These are phyloP conservation scores for Phrynocephalus versicolor DNA, from an alignment of 2,113 vertebrate species.

Conservation along the genomic window DNA sequence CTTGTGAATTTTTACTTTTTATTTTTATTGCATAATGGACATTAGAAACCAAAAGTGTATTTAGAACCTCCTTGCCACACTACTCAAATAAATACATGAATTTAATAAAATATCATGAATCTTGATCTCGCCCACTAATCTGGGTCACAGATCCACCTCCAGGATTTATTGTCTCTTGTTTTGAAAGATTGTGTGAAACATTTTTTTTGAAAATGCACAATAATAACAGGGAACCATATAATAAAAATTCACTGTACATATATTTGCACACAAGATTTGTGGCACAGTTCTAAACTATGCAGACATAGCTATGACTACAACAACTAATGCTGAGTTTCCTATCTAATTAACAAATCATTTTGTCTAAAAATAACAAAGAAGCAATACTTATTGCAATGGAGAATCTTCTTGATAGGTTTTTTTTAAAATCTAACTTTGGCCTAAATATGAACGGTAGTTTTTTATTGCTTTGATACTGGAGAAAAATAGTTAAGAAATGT, in stretches of 20 bases:
- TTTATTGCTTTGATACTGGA: slow-evolving; percentile 43
- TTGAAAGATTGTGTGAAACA: slow-evolving; percentile 32
- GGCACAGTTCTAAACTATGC: slow-evolving; percentile 29
- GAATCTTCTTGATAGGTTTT: slow-evolving; percentile 16
- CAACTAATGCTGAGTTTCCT: slow-evolving; percentile 49
- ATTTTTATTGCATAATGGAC: slow-evolving; percentile 39
- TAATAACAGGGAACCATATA: slow-evolving; percentile 37
- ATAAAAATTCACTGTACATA: slow-evolving; percentile 55
- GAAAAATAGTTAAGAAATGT: slow-evolving; percentile 41
- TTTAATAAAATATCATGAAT: slow-evolving; percentile 61
- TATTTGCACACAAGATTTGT: slow-evolving; percentile 50
- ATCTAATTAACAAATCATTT: neutral
- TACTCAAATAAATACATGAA: slow-evolving; percentile 49
- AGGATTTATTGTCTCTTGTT: slow-evolving; percentile 49
- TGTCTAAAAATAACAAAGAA: neutral
- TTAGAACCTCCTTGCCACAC: slow-evolving; percentile 34
- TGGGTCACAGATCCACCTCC: slow-evolving; percentile 38
- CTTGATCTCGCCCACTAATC: slow-evolving; percentile 49
- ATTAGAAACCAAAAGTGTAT: slow-evolving; percentile 51
- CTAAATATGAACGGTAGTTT: slow-evolving; percentile 32
- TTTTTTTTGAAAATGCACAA: slow-evolving; percentile 43
- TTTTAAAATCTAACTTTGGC: slow-evolving; percentile 33
- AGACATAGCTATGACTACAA: slow-evolving; percentile 47
- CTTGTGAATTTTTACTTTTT: slow-evolving; percentile 72
- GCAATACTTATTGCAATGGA: slow-evolving; percentile 11